Evolutionary conservation across 64 coral and sea anemone genomes (phyloP), one percentile per base, ranked within the genome.

Genomic region (Stichodactyla mertensii): DNA sequence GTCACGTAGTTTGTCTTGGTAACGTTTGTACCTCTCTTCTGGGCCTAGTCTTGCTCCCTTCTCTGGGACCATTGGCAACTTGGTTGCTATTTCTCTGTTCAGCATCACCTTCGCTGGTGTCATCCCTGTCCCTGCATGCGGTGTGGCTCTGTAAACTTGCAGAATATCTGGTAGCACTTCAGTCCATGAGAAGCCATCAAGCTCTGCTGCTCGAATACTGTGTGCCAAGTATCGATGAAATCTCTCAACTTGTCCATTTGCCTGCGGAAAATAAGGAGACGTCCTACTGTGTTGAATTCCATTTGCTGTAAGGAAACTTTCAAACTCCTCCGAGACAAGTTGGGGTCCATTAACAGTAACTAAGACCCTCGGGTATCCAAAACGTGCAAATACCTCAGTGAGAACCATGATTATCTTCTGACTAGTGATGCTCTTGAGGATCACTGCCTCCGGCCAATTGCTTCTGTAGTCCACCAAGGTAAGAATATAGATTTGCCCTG

Each of bases 91-190:
- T n/a, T n/a, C n/a, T n/a, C n/a, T n/a, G n/a, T n/a, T n/a, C n/a
- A n/a, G n/a, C n/a, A n/a, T n/a, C n/a, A 91, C 19, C 81, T 55
- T 88, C 55, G 91, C 61, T 2, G 85, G 91, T 45, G 86, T 88
- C 82, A 88, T 79, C 9, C 77, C 77, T n/a, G 86, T 89, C 79
- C 87, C 79, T 45, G 87, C 87, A 66, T 89, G 87, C 14, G 87
- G 87, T 64, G 79, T 89, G 10, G 87, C 13, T 89, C 87, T 81
- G 61, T 89, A 89, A 36, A 89, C 87, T 67, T 89, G 87, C 81
- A 89, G 69, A 56, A 89, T 89, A 54, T 54, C 24, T 10, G 87
- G 87, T 54, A 89, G 87, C n/a, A 83, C 87, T 12, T 89, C 87
- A 20, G 54, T 83, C 87, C 87, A 89, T 53, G 55, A 12, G 15